Evolutionary conservation across 1,140 invertebrate genomes (phyloP), one percentile per base, ranked within the genome.

Genomic region (Fopius arisanus): DNA sequence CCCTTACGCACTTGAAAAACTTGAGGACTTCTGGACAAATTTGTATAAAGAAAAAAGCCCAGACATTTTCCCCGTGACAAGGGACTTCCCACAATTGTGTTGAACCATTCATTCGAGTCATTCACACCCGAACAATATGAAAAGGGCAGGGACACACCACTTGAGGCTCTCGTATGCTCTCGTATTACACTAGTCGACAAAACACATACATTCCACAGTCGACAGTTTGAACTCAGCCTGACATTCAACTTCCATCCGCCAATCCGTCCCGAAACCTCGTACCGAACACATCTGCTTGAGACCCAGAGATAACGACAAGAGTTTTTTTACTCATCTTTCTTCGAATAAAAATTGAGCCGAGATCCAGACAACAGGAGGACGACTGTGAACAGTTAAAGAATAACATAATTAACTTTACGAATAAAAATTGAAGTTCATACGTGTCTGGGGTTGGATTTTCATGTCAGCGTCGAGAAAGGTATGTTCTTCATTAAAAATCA

Each of bases 161-260:
- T 37, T 3, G 3, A 37, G 3, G 9, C 33, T 10, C 1, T 37
- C 33, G 43, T 48, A n/a, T 48, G 43, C n/a, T 48, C 43, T 48
- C 43, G 43, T 48, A 48, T 48, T 48, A 48, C 43, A 48, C 43
- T 28, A 16, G 54, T 62, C 54, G 54, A 62, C 54, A 62, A 62
- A 48, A 28, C 54, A 62, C 54, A 62, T 28, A 62, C 54, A 12
- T 21, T 62, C 23, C 7, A 62, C 54, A 62, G 54, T 62, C 28
- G 28, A 4, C 43, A 48, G 43, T 48, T 48, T 19, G 43, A 48
- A 48, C 43, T 48, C 43, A 19, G 43, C 43, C 43, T 48, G 43
- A 48, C 43, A 48, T 19, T n/a, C 43, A 19, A 48, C 43, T 48
- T 48, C 43, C 43, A 48, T 48, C 43, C 43, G 16, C 43, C 54